These are phyloP conservation scores for Pionites leucogaster DNA, from an alignment of 2,113 vertebrate genomes.

Conservation along the genomic window DNA sequence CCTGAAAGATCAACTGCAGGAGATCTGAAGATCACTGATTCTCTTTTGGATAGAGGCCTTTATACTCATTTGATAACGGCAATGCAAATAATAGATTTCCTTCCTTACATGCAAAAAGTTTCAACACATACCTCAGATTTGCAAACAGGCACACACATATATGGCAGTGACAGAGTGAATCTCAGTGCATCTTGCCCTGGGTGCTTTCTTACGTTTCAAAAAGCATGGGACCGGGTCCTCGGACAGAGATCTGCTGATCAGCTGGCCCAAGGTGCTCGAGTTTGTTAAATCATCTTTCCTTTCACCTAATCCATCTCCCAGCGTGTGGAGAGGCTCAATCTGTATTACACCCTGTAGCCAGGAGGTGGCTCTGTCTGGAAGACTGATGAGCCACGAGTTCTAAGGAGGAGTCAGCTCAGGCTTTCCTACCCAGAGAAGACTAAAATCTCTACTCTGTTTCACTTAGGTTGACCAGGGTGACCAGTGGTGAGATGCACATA, in stretches of 20 bases:
- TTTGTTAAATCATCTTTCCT: neutral
- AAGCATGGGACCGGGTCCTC: no score
- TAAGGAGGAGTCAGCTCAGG: rapidly evolving
- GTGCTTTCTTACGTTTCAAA: neutral
- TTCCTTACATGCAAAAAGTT: neutral
- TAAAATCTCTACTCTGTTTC: neutral
- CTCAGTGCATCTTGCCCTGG: neutral
- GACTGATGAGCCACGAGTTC: neutral
- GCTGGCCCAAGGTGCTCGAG: neutral
- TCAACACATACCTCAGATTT: neutral
- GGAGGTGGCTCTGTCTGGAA: slow-evolving; percentile 2
- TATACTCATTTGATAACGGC: neutral
- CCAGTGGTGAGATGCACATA: neutral
- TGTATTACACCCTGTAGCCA: neutral
- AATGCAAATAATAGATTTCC: neutral
- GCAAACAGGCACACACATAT: neutral
- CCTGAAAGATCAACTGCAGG: neutral
- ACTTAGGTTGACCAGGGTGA: neutral
- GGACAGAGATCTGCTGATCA: neutral
- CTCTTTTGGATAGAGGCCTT: neutral
- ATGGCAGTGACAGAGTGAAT: neutral
- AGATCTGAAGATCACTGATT: neutral
- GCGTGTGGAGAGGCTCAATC: neutral
- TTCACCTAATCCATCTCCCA: rapidly evolving
- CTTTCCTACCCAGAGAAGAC: neutral